phyloP scores from a whole-genome alignment of 2,797 vertebrate species.

The Chelmon rostratus region DNA sequence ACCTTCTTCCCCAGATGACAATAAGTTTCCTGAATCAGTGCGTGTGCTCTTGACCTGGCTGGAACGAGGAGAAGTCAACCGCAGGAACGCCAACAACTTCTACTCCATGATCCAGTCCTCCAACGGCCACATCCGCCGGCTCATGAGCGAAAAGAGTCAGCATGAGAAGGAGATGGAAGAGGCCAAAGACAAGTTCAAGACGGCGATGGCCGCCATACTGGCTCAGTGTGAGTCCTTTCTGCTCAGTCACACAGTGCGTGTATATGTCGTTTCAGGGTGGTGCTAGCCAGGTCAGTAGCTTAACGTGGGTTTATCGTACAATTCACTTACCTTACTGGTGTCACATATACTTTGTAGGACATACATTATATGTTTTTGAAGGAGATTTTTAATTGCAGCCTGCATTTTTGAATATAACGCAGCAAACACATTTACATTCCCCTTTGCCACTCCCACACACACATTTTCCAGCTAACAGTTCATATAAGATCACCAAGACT shows the following conservation, averaged over 20 bases:
- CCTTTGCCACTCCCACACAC: background rate
- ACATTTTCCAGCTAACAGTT: background rate
- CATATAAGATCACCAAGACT: background rate
- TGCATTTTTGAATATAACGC: background rate
- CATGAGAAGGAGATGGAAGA: slow-evolving; percentile 98
- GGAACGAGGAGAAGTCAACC: slow-evolving; percentile 96
- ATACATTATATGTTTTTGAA: background rate
- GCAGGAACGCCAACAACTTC: slow-evolving; percentile 96
- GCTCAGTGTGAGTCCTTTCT: slow-evolving; percentile 92
- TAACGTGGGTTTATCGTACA: background rate
- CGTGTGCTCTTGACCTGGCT: slow-evolving; percentile 95
- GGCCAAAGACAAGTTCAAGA: slow-evolving; percentile 96
- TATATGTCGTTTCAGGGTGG: background rate
- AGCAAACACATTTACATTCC: background rate
- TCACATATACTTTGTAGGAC: background rate
- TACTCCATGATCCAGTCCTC: slow-evolving; percentile 98
- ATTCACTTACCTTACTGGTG: background rate
- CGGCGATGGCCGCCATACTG: slow-evolving; percentile 93
- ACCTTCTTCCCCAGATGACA: slow-evolving; percentile 85
- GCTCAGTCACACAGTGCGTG: background rate
- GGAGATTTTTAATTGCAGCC: background rate
- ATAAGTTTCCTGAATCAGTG: slow-evolving; percentile 92
- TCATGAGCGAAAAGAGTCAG: slow-evolving; percentile 91
- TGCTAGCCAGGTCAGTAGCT: background rate
- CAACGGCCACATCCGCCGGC: slow-evolving; percentile 94